A percentile compares a stretch with the other conserved stretches of the same genome.
phyloP scores from a whole-genome alignment of 1,140 invertebrate species.

The Trachymyrmex septentrionalis region DNA sequence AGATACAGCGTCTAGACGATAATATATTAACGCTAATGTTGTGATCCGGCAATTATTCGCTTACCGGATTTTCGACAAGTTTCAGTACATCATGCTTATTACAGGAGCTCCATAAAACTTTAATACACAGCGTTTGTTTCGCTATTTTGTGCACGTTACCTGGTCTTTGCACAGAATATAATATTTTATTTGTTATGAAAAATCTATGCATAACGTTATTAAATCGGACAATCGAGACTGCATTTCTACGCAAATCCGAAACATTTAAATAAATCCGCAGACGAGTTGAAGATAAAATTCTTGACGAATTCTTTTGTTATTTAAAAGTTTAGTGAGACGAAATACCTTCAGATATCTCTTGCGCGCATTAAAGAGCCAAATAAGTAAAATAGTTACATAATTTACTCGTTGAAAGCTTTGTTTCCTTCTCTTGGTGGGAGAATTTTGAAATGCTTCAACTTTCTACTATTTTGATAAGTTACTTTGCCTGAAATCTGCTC shows the following conservation, averaged over 20 bases:
- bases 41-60: background rate
- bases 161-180: background rate
- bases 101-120: background rate
- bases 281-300: conserved; percentile 13
- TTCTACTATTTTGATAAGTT: background rate
- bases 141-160: background rate
- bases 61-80: background rate
- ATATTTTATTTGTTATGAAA: background rate
- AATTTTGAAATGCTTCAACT: conserved; percentile 12
- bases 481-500: background rate
- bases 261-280: conserved; percentile 15
- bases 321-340: background rate
- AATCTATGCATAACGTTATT: conserved; percentile 1
- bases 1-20: background rate
- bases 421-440: background rate
- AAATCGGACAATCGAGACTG: background rate
- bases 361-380: conserved; percentile 8
- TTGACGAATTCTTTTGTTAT: background rate
- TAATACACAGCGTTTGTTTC: background rate
- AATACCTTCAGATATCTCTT: background rate
- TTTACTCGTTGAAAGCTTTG: background rate
- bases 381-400: conserved; percentile 15
- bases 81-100: background rate
- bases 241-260: background rate
- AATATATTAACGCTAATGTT: background rate